These are phyloP conservation scores for Nematolebias whitei DNA, from an alignment of 2,113 vertebrate genomes.

Conservation along the genomic window DNA sequence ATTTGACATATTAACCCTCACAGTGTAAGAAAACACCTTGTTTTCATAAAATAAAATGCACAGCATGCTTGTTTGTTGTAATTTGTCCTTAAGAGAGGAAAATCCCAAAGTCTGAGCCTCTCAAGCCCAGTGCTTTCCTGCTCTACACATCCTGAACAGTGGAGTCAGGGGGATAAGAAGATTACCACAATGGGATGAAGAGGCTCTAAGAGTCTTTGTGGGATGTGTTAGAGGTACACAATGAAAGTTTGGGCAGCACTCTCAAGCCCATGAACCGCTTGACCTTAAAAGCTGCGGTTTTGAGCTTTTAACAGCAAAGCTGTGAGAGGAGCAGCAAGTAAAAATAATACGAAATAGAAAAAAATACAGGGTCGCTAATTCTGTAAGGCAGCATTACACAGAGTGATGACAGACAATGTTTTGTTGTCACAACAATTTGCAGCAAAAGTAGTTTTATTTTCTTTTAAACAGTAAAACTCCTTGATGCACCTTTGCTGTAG, in stretches of 20 bases:
- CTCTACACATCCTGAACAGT: slow-evolving; percentile 73
- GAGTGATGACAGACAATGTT: slow-evolving; percentile 7
- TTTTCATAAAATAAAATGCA: too few relatives aligned
- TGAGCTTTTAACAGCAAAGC: slow-evolving; percentile 35
- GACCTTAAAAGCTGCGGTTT: slow-evolving; percentile 65
- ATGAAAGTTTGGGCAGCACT: slow-evolving; percentile 64
- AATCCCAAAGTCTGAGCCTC: slow-evolving; percentile 62
- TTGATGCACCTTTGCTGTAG: slow-evolving; percentile 6
- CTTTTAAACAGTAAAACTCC: slow-evolving; percentile 40
- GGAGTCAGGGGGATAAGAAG: slow-evolving; percentile 74
- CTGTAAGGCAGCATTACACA: slow-evolving; percentile 4
- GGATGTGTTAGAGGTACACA: slow-evolving; percentile 51
- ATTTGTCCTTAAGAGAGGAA: slow-evolving; percentile 62
- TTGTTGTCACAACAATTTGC: slow-evolving; percentile 19
- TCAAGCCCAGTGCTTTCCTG: slow-evolving; percentile 64
- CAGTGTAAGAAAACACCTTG: slow-evolving; percentile 12
- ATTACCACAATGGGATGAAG: slow-evolving; percentile 84
- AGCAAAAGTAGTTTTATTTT: slow-evolving; percentile 28
- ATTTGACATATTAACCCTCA: slow-evolving; percentile 10
- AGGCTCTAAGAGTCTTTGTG: slow-evolving; percentile 76
- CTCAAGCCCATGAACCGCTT: slow-evolving; percentile 68
- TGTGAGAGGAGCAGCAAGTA: slow-evolving; percentile 20
- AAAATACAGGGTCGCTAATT: slow-evolving; percentile 11
- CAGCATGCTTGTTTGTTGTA: slow-evolving; percentile 43
- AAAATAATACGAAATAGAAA: slow-evolving; percentile 24